Conservation (phyloP, 2,797 vertebrate species). For the Cetoscarus ocellatus region DNA sequence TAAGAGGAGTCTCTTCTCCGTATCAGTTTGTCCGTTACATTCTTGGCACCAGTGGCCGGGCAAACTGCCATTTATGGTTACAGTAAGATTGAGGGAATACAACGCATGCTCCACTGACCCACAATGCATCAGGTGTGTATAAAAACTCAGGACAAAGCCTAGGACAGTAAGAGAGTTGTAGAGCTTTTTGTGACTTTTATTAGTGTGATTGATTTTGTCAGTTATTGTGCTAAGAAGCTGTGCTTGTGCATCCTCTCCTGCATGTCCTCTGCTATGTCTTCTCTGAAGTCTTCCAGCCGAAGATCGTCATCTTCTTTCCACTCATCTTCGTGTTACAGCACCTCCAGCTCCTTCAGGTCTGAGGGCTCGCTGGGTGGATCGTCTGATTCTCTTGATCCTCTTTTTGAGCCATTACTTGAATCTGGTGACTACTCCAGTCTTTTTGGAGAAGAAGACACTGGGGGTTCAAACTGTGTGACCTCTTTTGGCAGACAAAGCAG, state of each 20-base stretch:
- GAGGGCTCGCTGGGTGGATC: conserved; percentile 65
- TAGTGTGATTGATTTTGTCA: conserved; percentile 3
- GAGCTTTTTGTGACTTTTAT: conserved; percentile 11
- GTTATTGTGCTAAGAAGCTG: conserved; percentile 2
- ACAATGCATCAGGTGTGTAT: conserved; percentile 73
- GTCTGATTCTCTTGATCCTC: conserved; percentile 59
- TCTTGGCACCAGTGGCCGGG: conserved; percentile 64
- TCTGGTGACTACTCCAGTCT: conserved; percentile 53
- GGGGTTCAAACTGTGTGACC: conserved; percentile 50
- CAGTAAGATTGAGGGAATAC: conserved; percentile 17
- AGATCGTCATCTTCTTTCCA: conserved; percentile 74
- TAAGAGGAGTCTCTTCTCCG: conserved; percentile 52
- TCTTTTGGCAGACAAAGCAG: conserved; percentile 64
- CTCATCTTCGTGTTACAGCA: conserved; percentile 76
- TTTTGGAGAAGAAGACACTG: conserved; percentile 69
- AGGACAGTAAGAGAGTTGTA: conserved; percentile 14
- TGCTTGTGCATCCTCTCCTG: not conserved
- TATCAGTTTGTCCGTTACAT: conserved; percentile 83
- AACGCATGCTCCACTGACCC: conserved; percentile 62
- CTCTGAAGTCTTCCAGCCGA: conserved; percentile 73
- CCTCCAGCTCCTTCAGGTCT: conserved; percentile 74
- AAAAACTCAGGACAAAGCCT: conserved; percentile 48
- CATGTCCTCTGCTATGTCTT: conserved; percentile 64
- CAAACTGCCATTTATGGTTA: conserved; percentile 79
- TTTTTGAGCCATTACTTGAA: conserved; percentile 78